A percentile compares a stretch with the other conserved stretches of the same genome.
phyloP scores from a whole-genome alignment of 2,113 vertebrate species.

The Podiceps cristatus region DNA sequence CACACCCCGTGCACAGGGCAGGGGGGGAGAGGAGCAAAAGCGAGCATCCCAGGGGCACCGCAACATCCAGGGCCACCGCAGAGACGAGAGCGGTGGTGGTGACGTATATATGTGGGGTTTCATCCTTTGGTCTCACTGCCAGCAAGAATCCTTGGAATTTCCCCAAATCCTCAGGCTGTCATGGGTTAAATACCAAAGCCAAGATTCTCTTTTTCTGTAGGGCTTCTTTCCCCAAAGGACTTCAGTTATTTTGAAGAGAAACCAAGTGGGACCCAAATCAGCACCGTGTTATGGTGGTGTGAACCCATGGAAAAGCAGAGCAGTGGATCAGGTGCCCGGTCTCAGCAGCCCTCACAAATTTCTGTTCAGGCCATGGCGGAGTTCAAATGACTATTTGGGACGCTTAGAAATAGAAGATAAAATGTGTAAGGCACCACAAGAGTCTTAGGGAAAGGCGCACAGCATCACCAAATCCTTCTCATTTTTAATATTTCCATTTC shows the following conservation, averaged over 20 bases:
- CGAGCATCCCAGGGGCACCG: accelerated
- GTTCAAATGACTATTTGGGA: background rate
- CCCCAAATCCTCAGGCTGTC: background rate
- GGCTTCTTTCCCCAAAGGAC: background rate
- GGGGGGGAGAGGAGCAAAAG: background rate
- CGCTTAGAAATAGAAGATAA: conserved; percentile 25
- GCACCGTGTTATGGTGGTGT: background rate
- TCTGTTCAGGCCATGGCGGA: background rate
- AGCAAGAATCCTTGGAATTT: background rate
- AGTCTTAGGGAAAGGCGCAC: background rate
- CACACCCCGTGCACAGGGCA: accelerated
- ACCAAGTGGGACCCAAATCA: background rate
- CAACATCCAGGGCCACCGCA: background rate
- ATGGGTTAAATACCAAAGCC: background rate
- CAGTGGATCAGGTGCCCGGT: background rate
- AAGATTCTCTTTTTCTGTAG: background rate
- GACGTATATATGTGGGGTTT: accelerated
- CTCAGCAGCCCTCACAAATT: background rate
- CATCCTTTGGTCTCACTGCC: background rate
- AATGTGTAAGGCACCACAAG: background rate
- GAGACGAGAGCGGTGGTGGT: background rate
- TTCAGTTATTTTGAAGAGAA: background rate
- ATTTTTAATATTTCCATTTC: conserved; percentile 50
- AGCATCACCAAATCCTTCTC: conserved; percentile 12
- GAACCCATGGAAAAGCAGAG: background rate